Conservation (phyloP, 2,113 vertebrate species). For the Coptodon bakossiorum region DNA sequence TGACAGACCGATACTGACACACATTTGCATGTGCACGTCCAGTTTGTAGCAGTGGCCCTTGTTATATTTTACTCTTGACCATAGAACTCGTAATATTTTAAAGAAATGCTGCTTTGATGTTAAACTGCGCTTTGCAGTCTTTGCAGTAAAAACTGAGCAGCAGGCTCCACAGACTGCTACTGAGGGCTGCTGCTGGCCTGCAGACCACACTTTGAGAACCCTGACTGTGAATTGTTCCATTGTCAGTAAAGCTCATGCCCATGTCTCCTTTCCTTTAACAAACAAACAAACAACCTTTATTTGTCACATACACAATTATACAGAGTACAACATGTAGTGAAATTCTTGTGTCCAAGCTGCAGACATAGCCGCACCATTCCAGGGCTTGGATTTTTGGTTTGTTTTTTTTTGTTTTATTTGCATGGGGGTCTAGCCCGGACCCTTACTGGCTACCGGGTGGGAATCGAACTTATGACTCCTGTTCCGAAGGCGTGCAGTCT, state of each 20-base stretch:
- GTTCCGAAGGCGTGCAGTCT: rapidly evolving
- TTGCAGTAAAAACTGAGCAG: neutral
- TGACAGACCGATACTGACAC: neutral
- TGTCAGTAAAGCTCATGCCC: rapidly evolving
- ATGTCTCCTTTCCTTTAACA: neutral
- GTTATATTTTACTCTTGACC: rapidly evolving
- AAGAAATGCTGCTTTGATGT: neutral
- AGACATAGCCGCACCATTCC: neutral
- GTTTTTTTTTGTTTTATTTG: neutral
- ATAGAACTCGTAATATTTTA: rapidly evolving
- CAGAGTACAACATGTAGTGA: neutral
- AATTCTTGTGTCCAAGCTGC: neutral
- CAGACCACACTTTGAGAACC: neutral
- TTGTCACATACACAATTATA: neutral
- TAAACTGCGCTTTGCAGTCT: neutral
- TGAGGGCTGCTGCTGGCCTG: neutral
- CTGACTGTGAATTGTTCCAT: neutral
- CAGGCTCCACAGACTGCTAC: neutral
- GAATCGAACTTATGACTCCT: rapidly evolving
- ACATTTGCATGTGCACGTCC: rapidly evolving
- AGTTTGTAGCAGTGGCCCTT: rapidly evolving
- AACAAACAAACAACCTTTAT: neutral
- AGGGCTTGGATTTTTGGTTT: neutral
- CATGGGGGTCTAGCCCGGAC: rapidly evolving
- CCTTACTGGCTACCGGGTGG: rapidly evolving